Base-by-base conservation (phyloP, 2,888 invertebrate species). In the Dryococelus australis region DNA sequence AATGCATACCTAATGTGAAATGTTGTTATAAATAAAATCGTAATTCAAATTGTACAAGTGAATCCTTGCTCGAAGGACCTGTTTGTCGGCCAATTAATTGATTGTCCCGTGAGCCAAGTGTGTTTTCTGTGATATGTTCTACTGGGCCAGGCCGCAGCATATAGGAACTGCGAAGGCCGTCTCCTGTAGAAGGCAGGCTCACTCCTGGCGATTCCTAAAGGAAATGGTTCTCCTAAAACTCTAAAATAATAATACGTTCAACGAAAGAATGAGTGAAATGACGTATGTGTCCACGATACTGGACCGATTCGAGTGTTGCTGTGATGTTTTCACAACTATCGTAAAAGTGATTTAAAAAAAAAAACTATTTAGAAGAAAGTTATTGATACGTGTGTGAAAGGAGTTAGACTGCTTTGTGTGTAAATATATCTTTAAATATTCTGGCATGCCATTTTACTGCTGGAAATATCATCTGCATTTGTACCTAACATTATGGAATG, bases 391-490 rank as follows among this genome's bases (percentile, higher is more conserved):
- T 65, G 65, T 65, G 65, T 65, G 65, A 65, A 65, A 65, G 65
- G 65, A 65, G 65, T 65, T 65, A 65, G 65, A 65, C 65, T 65
- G 65, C 65, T 65, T 65, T 65, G 65, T 65, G 65, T 65, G 65
- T 65, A 65, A 65, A 65, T 65, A 65, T 65, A 65, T 65, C 65
- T 65, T 65, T 65, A 65, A 65, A 65, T 16, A 20, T 65, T 65
- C 65, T 65, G 65, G 65, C 65, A 65, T 65, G 65, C 65, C 65
- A 65, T 65, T 65, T 65, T 65, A 65, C 65, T 65, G 65, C 65
- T 65, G 65, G 24, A 65, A 65, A 65, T 65, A 65, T 65, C 65
- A 65, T 65, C 65, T 65, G 0, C 65, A 65, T 65, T 65, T n/a
- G 51, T 20, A 51, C 20, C 13, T 51, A 20, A 20, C 51, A 51